phyloP scores from a whole-genome alignment of 2,888 invertebrate species.

The Nezara viridula region DNA sequence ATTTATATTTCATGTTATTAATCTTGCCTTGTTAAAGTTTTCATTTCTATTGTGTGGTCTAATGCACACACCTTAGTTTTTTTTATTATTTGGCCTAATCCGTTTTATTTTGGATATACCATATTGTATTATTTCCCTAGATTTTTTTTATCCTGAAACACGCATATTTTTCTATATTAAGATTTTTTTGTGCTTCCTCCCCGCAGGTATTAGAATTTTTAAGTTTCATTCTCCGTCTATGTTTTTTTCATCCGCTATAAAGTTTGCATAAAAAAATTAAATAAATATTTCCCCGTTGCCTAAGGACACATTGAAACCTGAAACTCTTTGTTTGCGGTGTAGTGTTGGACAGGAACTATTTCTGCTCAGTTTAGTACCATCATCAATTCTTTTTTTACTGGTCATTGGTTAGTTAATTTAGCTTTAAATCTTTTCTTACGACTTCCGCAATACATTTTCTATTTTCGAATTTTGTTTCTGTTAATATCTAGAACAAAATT shows the following conservation, averaged over 20 bases:
- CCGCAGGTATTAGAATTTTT: too few species aligned
- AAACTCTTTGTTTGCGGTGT: not conserved
- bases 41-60: too few species aligned
- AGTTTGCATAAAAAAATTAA: not conserved
- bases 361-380: not conserved
- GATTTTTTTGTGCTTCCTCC: too few species aligned
- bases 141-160: too few species aligned
- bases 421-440: not conserved
- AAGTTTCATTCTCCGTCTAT: too few species aligned
- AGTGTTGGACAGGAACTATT: not conserved
- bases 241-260: not conserved
- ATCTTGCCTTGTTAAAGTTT: too few species aligned
- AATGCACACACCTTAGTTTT: too few species aligned
- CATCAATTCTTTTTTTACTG: not conserved
- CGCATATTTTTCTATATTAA: too few species aligned
- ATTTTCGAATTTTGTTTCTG: not conserved
- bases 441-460: not conserved
- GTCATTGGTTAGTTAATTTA: not conserved
- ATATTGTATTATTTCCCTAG: too few species aligned
- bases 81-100: too few species aligned
- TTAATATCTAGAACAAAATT: not conserved
- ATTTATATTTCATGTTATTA: too few species aligned
- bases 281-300: not conserved
- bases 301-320: not conserved
- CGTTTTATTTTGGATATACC: too few species aligned